Evolutionary conservation across 2,113 vertebrate species (phyloP), one percentile per base, ranked within the genome.

Genomic region (Dissostichus mawsoni): DNA sequence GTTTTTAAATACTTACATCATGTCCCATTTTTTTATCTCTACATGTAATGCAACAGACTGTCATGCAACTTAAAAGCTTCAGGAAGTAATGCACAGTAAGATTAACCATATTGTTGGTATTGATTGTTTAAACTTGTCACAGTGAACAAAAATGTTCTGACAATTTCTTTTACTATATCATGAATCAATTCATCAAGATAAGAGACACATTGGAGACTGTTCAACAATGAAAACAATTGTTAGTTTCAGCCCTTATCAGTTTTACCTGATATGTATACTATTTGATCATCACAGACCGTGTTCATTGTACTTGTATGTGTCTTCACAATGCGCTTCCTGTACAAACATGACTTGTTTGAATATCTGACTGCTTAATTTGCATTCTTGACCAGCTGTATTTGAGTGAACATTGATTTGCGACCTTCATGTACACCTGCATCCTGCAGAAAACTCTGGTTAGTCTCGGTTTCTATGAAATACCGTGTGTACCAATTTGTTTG

Each of bases 341-440:
- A 20, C 62, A 63, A 71, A 48, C 67, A 50, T 1, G 17, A 18
- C 47, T 41, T 76, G 53, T 74, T 85, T 83, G 77, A 78, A 62
- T 84, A 56, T 76, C 12, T 48, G 44, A 11, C 65, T 58, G 8
- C 29, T 74, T 59, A 70, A 80, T 84, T 80, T 87, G 74, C 62
- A 53, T 79, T 62, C 23, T 0, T 47, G 7, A 20, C 63, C 62
- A 36, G 11, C 11, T 17, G 36, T 41, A 1, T 41, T 41, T 41
- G 36, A 41, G 36, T 41, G 7, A 41, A 5, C 36, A 41, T 41
- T 41, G 36, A 41, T 41, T 41, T 41, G 7, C 36, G 36, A 41
- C 25, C 20, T 53, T 8, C 5, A n/a, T 12, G 13, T 17, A 0
- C 11, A 41, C 55, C 52, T 64, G n/a, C 63, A 4, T 5, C 53